These are phyloP conservation scores for Cromileptes altivelis DNA, from an alignment of 2,113 vertebrate species.

Conservation along the genomic window DNA sequence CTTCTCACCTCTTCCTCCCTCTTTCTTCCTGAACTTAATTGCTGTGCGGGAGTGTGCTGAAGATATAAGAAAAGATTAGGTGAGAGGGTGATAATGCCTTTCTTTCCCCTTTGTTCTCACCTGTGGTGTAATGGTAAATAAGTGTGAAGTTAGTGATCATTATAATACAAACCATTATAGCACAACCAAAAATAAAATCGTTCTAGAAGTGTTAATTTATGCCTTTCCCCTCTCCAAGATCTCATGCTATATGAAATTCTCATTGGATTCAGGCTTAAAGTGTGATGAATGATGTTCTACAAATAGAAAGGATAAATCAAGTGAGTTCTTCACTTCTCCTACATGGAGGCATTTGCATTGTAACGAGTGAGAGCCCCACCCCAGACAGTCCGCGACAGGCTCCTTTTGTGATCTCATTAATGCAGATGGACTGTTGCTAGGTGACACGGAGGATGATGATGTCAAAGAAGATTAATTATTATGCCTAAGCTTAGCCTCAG, in stretches of 20 bases:
- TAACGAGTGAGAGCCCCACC: neutral
- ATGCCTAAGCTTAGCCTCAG: constrained; percentile 58
- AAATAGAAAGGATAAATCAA: constrained; percentile 4
- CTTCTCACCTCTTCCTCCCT: constrained; percentile 4
- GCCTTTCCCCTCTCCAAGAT: neutral
- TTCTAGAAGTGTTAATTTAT: constrained; percentile 15
- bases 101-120: neutral
- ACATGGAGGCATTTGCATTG: neutral
- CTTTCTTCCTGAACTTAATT: neutral
- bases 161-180: neutral
- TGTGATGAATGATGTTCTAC: neutral
- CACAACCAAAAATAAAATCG: neutral
- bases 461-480: constrained; percentile 76
- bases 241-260: neutral
- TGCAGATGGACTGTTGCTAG: constrained; percentile 71
- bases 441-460: constrained; percentile 74
- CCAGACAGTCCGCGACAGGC: constrained; percentile 23
- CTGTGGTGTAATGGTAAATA: neutral
- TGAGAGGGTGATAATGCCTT: neutral
- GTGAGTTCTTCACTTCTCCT: constrained; percentile 7
- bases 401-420: constrained; percentile 65
- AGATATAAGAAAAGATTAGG: neutral
- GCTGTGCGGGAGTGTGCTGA: neutral
- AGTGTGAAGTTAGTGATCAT: constrained; percentile 22
- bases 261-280: neutral